Evolutionary conservation across 2,797 vertebrate genomes (phyloP).

Genomic region (Masticophis lateralis): DNA sequence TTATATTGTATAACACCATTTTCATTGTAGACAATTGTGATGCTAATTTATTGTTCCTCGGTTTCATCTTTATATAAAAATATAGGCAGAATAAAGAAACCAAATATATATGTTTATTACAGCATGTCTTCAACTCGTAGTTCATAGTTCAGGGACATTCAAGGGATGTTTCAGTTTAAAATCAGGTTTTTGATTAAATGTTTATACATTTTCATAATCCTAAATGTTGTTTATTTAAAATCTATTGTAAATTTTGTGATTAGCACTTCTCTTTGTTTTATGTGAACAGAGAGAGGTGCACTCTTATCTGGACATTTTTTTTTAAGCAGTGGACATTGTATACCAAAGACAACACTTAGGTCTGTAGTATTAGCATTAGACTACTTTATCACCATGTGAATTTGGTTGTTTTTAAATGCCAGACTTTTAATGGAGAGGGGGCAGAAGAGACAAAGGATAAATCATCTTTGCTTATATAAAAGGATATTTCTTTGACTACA

Average conservation of each 20-base stretch:
- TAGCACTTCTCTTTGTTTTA: slow-evolving; percentile 71
- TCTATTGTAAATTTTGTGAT: slow-evolving; percentile 80
- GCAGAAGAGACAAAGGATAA: neutral
- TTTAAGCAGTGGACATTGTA: slow-evolving; percentile 72
- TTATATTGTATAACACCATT: slow-evolving; percentile 96
- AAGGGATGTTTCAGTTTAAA: slow-evolving; percentile 72
- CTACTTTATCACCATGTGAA: slow-evolving; percentile 52
- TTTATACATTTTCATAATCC: slow-evolving; percentile 77
- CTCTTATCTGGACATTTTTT: slow-evolving; percentile 63
- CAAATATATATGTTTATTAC: slow-evolving; percentile 95
- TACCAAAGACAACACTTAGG: slow-evolving; percentile 84
- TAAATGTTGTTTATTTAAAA: slow-evolving; percentile 80
- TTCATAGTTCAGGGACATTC: slow-evolving; percentile 78
- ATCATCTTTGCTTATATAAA: neutral
- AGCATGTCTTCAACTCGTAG: slow-evolving; percentile 82
- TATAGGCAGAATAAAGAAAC: slow-evolving; percentile 86
- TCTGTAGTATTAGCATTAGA: slow-evolving; percentile 53
- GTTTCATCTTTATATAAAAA: slow-evolving; percentile 88
- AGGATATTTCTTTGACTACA: neutral
- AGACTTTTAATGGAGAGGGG: neutral
- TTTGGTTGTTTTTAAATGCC: slow-evolving; percentile 46
- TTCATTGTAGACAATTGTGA: slow-evolving; percentile 90
- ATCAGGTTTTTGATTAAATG: slow-evolving; percentile 77
- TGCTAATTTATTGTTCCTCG: slow-evolving; percentile 96
- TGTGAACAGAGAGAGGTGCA: slow-evolving; percentile 68